phyloP scores from a whole-genome alignment of 2,888 invertebrate species.

The Sepioteuthis lessoniana region DNA sequence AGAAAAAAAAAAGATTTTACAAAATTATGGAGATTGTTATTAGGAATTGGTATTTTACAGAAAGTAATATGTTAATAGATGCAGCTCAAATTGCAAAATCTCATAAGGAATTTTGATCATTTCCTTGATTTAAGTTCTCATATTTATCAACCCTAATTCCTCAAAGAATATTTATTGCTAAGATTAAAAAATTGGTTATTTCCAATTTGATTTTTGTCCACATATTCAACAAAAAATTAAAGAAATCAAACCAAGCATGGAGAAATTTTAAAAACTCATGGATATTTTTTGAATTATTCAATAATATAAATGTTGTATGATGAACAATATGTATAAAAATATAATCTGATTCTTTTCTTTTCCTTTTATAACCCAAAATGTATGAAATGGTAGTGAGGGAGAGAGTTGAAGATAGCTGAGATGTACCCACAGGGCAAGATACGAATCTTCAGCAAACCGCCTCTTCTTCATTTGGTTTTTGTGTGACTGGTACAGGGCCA shows the following conservation, averaged over 20 bases:
- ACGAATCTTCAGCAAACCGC: too few relatives aligned
- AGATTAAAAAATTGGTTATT: not conserved
- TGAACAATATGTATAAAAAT: too few relatives aligned
- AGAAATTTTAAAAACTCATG: not conserved
- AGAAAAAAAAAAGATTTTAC: not conserved
- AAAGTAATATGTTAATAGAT: not conserved
- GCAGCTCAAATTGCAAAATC: not conserved
- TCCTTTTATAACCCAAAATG: too few relatives aligned
- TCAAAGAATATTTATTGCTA: not conserved
- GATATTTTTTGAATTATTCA: not conserved
- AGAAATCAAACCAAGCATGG: not conserved
- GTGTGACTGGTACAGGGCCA: too few relatives aligned
- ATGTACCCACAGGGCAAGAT: too few relatives aligned
- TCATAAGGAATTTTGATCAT: not conserved
- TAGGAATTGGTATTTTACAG: not conserved
- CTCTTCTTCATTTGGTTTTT: too few relatives aligned
- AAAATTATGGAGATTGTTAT: not conserved
- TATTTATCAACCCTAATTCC: not conserved
- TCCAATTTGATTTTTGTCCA: not conserved
- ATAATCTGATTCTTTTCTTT: too few relatives aligned
- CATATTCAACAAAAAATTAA: not conserved
- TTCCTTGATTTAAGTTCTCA: not conserved
- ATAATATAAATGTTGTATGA: not conserved
- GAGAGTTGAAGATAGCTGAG: too few relatives aligned
- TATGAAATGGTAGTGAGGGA: too few relatives aligned